Percentiles rank a stretch among this genome's conserved stretches.
These are phyloP conservation scores for Eilema sororculum DNA, from an alignment of 2,888 invertebrate genomes.

Conservation along the genomic window DNA sequence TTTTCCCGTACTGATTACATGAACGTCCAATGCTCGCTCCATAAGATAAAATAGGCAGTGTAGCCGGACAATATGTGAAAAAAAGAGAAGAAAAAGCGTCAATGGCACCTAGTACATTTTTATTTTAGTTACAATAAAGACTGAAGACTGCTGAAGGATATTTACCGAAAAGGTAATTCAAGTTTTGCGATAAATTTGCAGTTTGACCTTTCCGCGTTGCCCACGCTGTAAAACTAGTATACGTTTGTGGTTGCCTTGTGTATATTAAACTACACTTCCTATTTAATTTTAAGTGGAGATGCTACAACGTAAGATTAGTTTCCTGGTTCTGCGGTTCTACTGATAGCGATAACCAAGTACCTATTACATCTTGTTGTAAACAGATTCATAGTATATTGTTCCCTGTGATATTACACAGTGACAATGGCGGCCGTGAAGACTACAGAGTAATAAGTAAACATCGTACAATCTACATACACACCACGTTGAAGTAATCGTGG, in stretches of 20 bases:
- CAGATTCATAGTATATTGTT: constrained; percentile 1
- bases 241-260: constrained; percentile 15
- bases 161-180: not conserved
- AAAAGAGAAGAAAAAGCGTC: no score
- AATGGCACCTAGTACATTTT: not conserved
- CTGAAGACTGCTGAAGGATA: not conserved
- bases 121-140: not conserved
- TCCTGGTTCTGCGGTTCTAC: constrained; percentile 23
- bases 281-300: constrained; percentile 22
- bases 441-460: constrained; percentile 67
- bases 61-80: no score
- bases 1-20: no score
- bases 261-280: constrained; percentile 21
- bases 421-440: constrained; percentile 63
- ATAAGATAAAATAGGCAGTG: no score
- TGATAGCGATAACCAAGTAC: constrained; percentile 11
- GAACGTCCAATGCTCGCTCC: no score
- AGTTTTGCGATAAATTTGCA: constrained; percentile 10
- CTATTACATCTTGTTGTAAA: constrained; percentile 6
- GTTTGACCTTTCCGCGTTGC: constrained; percentile 18
- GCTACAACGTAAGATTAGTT: constrained; percentile 11
- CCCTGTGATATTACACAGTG: constrained; percentile 15
- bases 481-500: constrained; percentile 62
- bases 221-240: constrained; percentile 8
- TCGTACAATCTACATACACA: constrained; percentile 66